Evolutionary conservation across 1,140 invertebrate species (phyloP), one percentile per base, ranked within the genome.

Genomic region (Bilobella aurantiaca): DNA sequence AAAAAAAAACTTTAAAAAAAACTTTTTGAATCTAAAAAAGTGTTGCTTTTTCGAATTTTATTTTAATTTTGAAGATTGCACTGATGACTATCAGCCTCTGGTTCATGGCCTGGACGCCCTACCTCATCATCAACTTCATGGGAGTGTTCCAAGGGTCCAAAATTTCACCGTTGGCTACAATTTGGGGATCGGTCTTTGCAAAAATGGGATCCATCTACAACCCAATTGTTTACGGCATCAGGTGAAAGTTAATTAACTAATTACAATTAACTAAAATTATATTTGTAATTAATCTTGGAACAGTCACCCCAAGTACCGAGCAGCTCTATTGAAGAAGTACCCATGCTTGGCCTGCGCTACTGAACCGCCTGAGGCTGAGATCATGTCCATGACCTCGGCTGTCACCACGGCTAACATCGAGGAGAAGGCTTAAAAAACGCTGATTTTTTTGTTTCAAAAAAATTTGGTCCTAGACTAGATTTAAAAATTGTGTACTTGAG

Each of bases 71-170:
- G 58, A 73, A 88, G 81, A 85, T 91, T 62, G 88, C 89, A 31
- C 77, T 91, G 71, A 88, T 86, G 77, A 91, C 89, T 46, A 88
- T 92, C 62, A 81, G 84, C 0, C 76, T 91, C 63, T 93, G 87
- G 87, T 86, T 91, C 76, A 81, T 90, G 78, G 89, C 89, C 2
- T 90, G 88, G 88, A 89, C 87, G 18, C 88, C 88, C n/a, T 90
- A 90, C 74, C 75, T 89, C 23, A 83, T 89, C 21, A 89, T 91
- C 70, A 90, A 90, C 74, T 86, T 81, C 73, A 79, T 84, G 63
- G 89, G 87, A 1, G 84, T 91, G 49, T 89, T 90, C 74, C 80
- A 83, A 61, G 78, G 77, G 14, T 76, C 79, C 12, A 83, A 80
- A 23, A 83, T 91, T 29, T 87, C 80, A 64, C 87, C 88, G 16